Percentiles rank a stretch among this genome's conserved stretches.
Conservation (phyloP, 2,888 invertebrate genomes). For the Drepanosiphum platanoidis region DNA sequence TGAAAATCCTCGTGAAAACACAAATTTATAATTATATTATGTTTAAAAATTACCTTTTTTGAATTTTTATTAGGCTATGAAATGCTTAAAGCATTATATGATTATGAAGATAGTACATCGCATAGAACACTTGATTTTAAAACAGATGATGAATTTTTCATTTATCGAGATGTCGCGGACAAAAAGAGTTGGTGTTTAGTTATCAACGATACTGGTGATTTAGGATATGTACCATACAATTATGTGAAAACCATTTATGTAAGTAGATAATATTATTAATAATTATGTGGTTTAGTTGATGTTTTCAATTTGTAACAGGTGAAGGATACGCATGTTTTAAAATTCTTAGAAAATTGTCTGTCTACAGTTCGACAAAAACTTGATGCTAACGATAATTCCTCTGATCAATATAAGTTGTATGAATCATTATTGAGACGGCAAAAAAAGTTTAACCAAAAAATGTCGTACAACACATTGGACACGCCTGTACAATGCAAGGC, state of each 20-base stretch:
- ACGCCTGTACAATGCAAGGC: conserved; percentile 38
- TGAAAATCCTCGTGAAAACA: no score
- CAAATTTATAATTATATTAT: no score
- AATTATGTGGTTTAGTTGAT: conserved; percentile 65
- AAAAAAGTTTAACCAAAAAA: conserved; percentile 50
- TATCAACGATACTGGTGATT: conserved; percentile 80
- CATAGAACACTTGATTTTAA: conserved; percentile 84
- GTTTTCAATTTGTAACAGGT: conserved; percentile 28
- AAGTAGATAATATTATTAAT: conserved; percentile 65
- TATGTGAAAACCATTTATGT: conserved; percentile 84
- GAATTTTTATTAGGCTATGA: conserved; percentile 67
- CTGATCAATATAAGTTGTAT: conserved; percentile 33
- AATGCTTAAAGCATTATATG: conserved; percentile 85
- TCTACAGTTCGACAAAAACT: conserved; percentile 29
- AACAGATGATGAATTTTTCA: conserved; percentile 82
- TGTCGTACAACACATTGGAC: conserved; percentile 23
- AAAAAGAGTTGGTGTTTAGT: conserved; percentile 92
- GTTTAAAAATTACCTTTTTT: no score
- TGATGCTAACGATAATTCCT: conserved; percentile 35
- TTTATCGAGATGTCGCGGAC: conserved; percentile 81
- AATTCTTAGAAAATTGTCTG: conserved; percentile 50
- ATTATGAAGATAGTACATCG: conserved; percentile 81
- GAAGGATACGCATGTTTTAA: conserved; percentile 38
- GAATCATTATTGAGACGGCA: conserved; percentile 50
- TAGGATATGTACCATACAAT: conserved; percentile 88